Evolutionary conservation across 1,140 invertebrate genomes (phyloP).

Genomic region (Drosophila triauraria): DNA sequence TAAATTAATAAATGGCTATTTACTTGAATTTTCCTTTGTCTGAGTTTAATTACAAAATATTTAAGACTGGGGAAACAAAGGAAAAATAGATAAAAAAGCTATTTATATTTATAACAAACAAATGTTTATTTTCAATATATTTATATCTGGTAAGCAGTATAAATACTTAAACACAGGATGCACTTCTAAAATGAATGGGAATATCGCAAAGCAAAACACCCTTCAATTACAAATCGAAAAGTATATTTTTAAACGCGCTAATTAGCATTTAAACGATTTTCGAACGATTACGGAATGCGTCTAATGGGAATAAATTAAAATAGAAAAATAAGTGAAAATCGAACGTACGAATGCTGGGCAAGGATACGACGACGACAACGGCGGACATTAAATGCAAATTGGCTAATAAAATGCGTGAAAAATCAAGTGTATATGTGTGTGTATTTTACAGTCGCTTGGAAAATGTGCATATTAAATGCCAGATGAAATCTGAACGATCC

Average conservation of each 20-base stretch:
- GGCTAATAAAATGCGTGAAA: conserved; percentile 34
- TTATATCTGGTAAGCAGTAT: neutral
- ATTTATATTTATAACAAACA: neutral
- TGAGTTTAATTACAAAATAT: neutral
- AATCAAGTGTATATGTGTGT: conserved; percentile 7
- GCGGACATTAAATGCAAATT: conserved; percentile 12
- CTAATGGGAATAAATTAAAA: conserved; percentile 13
- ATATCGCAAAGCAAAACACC: neutral
- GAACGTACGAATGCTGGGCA: conserved; percentile 9
- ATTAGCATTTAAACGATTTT: conserved; percentile 44
- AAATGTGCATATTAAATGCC: conserved; percentile 77
- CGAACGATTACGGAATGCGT: conserved; percentile 16
- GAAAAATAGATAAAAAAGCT: neutral
- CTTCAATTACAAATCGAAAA: conserved; percentile 17
- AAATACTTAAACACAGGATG: conserved; percentile 1
- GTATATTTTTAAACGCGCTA: conserved; percentile 29
- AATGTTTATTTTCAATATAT: conserved; percentile 1
- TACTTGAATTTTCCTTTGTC: neutral
- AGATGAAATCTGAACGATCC: conserved; percentile 53
- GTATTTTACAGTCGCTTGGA: conserved; percentile 61
- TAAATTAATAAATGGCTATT: too few species aligned
- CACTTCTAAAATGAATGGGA: neutral
- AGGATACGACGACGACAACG: conserved; percentile 13
- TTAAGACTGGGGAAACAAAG: neutral
- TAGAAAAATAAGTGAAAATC: conserved; percentile 4